phyloP scores from a whole-genome alignment of 2,888 invertebrate species.

The Drosophila planitibia region DNA sequence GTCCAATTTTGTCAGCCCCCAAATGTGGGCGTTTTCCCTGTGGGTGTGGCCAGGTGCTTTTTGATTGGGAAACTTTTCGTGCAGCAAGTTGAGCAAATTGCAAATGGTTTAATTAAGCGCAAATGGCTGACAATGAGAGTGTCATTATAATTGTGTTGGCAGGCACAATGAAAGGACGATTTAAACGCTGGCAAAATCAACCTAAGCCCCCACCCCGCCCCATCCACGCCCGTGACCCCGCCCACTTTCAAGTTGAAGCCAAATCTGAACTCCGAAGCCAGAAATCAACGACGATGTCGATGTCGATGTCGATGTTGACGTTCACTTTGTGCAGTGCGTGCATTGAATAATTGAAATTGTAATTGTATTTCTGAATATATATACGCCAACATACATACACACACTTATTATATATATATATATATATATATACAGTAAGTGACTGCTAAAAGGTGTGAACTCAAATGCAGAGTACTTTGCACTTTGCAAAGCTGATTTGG shows the following conservation, averaged over 20 bases:
- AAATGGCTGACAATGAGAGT: conserved; percentile 74
- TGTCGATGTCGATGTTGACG: background rate
- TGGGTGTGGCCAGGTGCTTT: conserved; percentile 12
- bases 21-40: conserved; percentile 1
- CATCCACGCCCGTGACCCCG: conserved; percentile 37
- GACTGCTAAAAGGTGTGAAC: background rate
- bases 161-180: conserved; percentile 44
- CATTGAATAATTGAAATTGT: conserved; percentile 69
- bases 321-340: conserved; percentile 64
- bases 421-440: background rate
- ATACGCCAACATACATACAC: background rate
- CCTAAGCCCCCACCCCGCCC: background rate
- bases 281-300: conserved; percentile 1
- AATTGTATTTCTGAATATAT: conserved; percentile 42
- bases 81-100: conserved; percentile 58
- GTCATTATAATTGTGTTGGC: conserved; percentile 70
- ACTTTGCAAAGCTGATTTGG: background rate
- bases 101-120: conserved; percentile 79
- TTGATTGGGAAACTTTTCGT: conserved; percentile 42
- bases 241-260: conserved; percentile 41
- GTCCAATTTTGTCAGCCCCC: conserved; percentile 13
- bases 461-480: background rate
- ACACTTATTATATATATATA: background rate
- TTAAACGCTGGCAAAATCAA: background rate
- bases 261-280: conserved; percentile 27